Evolutionary conservation across 2,797 vertebrate genomes (phyloP), one percentile per base, ranked within the genome.

Genomic region (Pempheris klunzingeri): DNA sequence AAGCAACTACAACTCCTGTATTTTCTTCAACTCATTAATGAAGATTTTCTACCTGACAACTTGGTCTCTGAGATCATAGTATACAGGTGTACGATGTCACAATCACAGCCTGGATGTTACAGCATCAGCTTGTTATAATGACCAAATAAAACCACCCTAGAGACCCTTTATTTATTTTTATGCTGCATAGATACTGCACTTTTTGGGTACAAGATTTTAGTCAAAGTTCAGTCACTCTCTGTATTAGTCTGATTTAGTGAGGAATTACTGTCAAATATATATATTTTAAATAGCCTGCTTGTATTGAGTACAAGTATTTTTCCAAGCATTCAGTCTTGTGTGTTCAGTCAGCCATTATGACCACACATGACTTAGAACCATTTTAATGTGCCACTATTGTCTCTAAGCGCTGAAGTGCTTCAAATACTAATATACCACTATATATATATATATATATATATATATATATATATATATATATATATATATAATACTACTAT

Each of bases 171-270:
- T 20, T 26, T 8, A 46, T 30, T 34, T 41, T 20, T 54, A 62
- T 54, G 24, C 24, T 62, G 49, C 22, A 26, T 4, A 54, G 34
- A 18, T 20, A 43, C 26, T 41, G 0, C 41, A 69, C 20, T 3
- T 62, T 49, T 5, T 46, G 10, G 20, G 15, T 7, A 36, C 44
- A 28, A 4, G 4, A 28, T 68, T 53, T 47, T 18, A 32, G 26
- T 70, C 17, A 57, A 34, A 64, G 63, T 43, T 44, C 18, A 64
- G 43, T 60, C 5, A 15, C 22, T 24, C 60, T 41, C 36, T 30
- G 4, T n/a, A 32, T 46, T n/a, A n/a, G n/a, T 30, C 18, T 30
- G 32, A 18, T 22, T 59, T 38, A 59, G 13, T 38, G 0, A 34
- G 30, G 5, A 49, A n/a, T n/a, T n/a, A n/a, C n/a, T n/a, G n/a